Evolutionary conservation across 2,797 vertebrate genomes (phyloP).

Genomic region (Megaceryle alcyon): DNA sequence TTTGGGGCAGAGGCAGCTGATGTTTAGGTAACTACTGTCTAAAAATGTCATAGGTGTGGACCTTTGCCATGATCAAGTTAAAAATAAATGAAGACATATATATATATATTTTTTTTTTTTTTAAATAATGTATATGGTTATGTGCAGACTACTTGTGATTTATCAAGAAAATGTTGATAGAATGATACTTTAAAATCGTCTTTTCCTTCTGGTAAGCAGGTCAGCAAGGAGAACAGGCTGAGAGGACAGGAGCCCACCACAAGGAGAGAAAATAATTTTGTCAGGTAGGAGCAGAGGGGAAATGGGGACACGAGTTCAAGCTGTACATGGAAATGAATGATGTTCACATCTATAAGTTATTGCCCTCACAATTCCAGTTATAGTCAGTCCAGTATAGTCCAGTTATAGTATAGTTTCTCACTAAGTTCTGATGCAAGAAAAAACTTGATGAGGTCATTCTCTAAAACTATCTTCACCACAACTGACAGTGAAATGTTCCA

Average conservation of each 20-base stretch:
- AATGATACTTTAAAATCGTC: background rate
- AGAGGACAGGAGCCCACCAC: background rate
- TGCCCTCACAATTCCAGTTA: background rate
- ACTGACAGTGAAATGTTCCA: background rate
- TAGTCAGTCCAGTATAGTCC: too few relatives aligned
- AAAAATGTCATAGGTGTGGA: background rate
- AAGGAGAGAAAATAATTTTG: background rate
- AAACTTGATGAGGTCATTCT: background rate
- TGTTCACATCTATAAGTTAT: background rate
- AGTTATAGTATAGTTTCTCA: background rate
- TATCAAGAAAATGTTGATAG: background rate
- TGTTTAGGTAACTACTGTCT: background rate
- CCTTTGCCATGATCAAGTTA: background rate
- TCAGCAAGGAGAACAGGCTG: background rate
- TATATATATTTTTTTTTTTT: too few relatives aligned
- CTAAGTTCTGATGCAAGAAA: background rate
- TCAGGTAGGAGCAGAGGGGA: background rate
- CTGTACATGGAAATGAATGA: background rate
- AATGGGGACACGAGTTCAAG: background rate
- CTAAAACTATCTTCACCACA: background rate
- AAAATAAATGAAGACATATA: rapidly evolving
- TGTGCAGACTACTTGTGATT: background rate
- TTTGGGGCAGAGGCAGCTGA: rapidly evolving
- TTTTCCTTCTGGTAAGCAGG: background rate
- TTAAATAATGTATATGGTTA: rapidly evolving